These are phyloP conservation scores for Rhagophthalmus giganteus DNA, from an alignment of 2,888 invertebrate species.

Conservation along the genomic window DNA sequence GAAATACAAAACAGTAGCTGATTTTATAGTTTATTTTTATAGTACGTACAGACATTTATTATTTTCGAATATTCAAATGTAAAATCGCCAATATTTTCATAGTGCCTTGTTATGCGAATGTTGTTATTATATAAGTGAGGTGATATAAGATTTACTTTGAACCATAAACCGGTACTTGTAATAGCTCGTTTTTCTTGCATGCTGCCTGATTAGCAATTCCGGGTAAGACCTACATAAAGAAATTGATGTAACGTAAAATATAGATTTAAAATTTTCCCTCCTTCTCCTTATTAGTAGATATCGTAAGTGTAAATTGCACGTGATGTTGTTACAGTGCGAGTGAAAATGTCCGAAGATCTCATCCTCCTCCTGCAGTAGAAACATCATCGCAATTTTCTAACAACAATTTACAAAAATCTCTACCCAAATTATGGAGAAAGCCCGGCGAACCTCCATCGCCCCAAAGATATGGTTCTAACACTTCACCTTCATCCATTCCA, in stretches of 20 bases:
- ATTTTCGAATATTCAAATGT: too few relatives aligned
- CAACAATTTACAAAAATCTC: constrained; percentile 29
- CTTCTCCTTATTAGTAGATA: too few relatives aligned
- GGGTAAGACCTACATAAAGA: constrained; percentile 54
- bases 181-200: constrained; percentile 56
- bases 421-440: constrained; percentile 45
- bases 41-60: too few relatives aligned
- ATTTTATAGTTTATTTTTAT: too few relatives aligned
- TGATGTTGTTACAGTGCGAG: constrained; percentile 50
- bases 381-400: constrained; percentile 21
- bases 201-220: constrained; percentile 60
- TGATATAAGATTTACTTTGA: too few relatives aligned
- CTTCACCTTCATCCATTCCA: constrained; percentile 43
- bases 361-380: constrained; percentile 39
- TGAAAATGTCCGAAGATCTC: constrained; percentile 45
- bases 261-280: too few relatives aligned
- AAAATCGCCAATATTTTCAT: too few relatives aligned
- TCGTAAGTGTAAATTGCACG: too few relatives aligned
- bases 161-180: constrained; percentile 47
- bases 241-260: constrained; percentile 1
- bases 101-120: too few relatives aligned
- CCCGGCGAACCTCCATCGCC: constrained; percentile 47
- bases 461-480: constrained; percentile 39
- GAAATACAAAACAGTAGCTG: too few relatives aligned
- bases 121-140: too few relatives aligned